phyloP scores from a whole-genome alignment of 2,888 invertebrate genomes.

The Embidobia sp. region DNA sequence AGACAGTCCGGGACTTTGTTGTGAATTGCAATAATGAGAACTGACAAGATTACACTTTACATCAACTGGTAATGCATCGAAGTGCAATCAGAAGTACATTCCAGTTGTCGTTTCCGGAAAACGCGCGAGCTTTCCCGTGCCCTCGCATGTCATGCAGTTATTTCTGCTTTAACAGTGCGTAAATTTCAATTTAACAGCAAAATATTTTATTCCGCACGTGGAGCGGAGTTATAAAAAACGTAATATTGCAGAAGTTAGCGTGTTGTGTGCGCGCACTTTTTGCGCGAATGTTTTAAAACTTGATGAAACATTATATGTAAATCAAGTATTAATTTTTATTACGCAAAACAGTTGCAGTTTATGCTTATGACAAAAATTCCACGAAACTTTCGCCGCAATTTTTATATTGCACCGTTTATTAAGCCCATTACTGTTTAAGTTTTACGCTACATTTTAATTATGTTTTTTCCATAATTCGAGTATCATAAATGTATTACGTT shows the following conservation, averaged over 20 bases:
- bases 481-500: no score
- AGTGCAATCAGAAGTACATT: slow-evolving; percentile 42
- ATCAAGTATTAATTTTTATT: slow-evolving; percentile 7
- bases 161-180: slow-evolving; percentile 8
- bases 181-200: slow-evolving; percentile 29
- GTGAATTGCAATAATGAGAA: slow-evolving; percentile 66
- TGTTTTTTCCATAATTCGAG: no score
- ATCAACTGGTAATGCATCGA: slow-evolving; percentile 30
- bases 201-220: slow-evolving; percentile 9
- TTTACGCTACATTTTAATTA: no score
- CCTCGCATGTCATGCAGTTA: no score
- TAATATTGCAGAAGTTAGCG: slow-evolving; percentile 8
- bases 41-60: slow-evolving; percentile 63
- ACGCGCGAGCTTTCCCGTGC: not conserved
- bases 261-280: not conserved
- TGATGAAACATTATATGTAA: slow-evolving; percentile 8
- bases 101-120: slow-evolving; percentile 37
- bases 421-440: no score
- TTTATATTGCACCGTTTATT: no score
- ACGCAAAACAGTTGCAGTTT: not conserved
- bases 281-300: slow-evolving; percentile 4
- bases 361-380: not conserved
- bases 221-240: slow-evolving; percentile 19
- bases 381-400: no score
- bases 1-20: no score